Evolutionary conservation across 2,888 invertebrate genomes (phyloP).

Genomic region (Campopleginae sp.): DNA sequence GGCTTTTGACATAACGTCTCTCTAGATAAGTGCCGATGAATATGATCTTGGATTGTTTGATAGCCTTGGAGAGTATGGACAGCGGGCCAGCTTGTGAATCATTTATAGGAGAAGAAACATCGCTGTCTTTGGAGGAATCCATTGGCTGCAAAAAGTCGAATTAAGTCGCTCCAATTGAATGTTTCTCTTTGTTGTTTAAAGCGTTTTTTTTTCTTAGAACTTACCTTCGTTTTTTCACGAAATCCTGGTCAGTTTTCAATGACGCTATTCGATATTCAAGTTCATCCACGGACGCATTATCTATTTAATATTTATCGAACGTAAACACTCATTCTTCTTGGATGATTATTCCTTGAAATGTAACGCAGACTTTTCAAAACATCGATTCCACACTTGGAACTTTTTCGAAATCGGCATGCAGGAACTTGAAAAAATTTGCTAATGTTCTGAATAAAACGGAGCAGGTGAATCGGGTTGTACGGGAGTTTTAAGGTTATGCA

Average conservation of each 20-base stretch:
- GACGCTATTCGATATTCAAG: neutral
- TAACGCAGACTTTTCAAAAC: neutral
- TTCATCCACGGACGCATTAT: neutral
- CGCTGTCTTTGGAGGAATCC: conserved; percentile 48
- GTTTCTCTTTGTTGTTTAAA: neutral
- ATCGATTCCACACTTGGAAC: neutral
- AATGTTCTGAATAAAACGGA: neutral
- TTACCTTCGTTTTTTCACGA: conserved; percentile 5
- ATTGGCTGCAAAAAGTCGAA: conserved; percentile 26
- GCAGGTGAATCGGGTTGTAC: neutral
- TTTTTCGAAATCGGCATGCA: neutral
- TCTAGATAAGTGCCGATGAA: conserved; percentile 76
- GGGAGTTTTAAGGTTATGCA: conserved; percentile 8
- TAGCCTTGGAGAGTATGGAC: conserved; percentile 39
- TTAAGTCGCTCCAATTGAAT: neutral
- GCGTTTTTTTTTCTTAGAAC: neutral
- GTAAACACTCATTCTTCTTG: conserved; percentile 2
- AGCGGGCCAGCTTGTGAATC: conserved; percentile 31
- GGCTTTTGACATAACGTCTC: conserved; percentile 73
- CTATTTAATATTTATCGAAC: conserved; percentile 5
- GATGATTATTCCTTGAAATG: neutral
- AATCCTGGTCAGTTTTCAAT: neutral
- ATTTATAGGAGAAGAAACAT: conserved; percentile 12
- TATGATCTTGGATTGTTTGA: conserved; percentile 68
- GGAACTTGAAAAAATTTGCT: neutral